Conservation (phyloP, 2,797 vertebrate genomes). For the Hippoglossus hippoglossus region DNA sequence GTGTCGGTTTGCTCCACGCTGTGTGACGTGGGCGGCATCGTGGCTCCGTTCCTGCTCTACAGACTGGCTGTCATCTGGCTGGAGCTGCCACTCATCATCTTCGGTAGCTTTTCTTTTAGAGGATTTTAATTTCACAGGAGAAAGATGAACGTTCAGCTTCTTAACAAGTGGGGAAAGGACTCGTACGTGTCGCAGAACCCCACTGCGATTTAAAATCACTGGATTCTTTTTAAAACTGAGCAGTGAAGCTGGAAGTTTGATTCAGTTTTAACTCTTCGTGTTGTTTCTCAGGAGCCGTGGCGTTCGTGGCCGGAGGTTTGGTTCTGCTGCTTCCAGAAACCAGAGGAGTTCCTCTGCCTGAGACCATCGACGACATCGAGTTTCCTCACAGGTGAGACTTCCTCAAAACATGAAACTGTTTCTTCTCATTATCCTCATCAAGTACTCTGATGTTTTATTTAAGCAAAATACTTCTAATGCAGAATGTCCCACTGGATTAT, state of each 20-base stretch:
- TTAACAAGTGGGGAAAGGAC: no score
- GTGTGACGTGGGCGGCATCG: conserved; percentile 91
- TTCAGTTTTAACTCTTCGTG: no score
- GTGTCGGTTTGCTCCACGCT: conserved; percentile 91
- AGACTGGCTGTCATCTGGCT: conserved; percentile 89
- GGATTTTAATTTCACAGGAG: no score
- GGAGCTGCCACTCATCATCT: conserved; percentile 90
- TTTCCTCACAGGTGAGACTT: conserved; percentile 83
- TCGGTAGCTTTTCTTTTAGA: conserved; percentile 79
- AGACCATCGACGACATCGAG: conserved; percentile 94
- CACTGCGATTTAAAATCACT: no score
- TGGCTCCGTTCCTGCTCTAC: conserved; percentile 92
- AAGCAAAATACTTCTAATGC: no score
- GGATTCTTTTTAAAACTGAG: no score
- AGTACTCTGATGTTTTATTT: no score
- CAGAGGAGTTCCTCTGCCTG: conserved; percentile 90
- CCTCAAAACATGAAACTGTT: no score
- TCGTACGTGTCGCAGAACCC: no score
- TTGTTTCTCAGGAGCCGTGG: conserved; percentile 82
- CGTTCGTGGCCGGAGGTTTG: conserved; percentile 87
- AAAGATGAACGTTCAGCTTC: conserved; percentile 10
- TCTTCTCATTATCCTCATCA: no score
- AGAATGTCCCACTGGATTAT: no score
- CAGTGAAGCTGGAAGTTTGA: no score
- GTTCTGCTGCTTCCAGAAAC: conserved; percentile 95